Percentiles rank a stretch among this genome's conserved stretches.
These are phyloP conservation scores for Fragum fragum DNA, from an alignment of 2,888 invertebrate genomes.

Conservation along the genomic window DNA sequence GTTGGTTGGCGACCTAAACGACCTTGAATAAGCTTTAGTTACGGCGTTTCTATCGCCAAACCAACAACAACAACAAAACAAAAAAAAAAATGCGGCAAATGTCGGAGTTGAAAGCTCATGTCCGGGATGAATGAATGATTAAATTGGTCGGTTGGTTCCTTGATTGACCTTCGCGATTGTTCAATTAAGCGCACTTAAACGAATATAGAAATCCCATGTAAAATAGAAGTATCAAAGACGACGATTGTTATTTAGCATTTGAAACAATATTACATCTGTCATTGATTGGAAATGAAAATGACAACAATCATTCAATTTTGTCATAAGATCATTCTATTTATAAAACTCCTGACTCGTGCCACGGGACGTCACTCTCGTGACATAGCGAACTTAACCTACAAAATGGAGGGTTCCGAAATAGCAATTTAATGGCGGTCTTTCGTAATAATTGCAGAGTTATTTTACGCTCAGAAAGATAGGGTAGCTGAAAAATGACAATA, in stretches of 20 bases:
- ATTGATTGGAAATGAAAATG: neutral
- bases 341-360: slow-evolving; percentile 23
- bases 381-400: neutral
- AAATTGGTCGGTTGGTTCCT: no score
- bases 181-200: no score
- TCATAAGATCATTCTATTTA: slow-evolving; percentile 11
- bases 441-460: slow-evolving; percentile 19
- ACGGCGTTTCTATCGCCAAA: no score
- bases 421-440: slow-evolving; percentile 15
- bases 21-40: no score
- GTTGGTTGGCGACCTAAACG: no score
- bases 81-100: no score
- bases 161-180: no score
- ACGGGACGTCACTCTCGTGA: slow-evolving; percentile 14
- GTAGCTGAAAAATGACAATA: slow-evolving; percentile 38
- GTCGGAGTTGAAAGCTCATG: no score
- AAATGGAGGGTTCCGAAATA: slow-evolving; percentile 21
- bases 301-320: slow-evolving; percentile 18
- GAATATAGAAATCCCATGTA: no score
- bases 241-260: neutral
- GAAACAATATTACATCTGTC: slow-evolving; percentile 8
- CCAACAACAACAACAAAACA: no score
- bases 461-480: neutral
- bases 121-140: no score
- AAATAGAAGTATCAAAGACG: no score